Evolutionary conservation across 92 coral and sea anemone genomes (phyloP).

Genomic region (Blastomussa wellsi): DNA sequence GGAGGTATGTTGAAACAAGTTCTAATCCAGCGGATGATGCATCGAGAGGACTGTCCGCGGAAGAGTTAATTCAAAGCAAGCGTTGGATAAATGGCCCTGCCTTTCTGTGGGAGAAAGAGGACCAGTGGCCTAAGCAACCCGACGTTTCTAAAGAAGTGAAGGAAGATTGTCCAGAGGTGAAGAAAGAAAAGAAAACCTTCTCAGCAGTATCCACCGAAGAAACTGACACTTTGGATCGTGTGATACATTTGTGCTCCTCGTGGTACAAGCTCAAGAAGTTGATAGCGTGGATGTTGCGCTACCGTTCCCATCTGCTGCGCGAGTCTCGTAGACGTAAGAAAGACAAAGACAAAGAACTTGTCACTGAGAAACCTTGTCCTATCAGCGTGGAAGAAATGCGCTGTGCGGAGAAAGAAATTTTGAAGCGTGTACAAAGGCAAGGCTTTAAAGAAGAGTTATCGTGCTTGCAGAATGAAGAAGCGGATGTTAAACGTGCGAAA

Average conservation of each 20-base stretch:
- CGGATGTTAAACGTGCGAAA: background rate
- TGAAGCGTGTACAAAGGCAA: too few species aligned
- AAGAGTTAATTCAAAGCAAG: background rate
- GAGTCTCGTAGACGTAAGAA: slow-evolving; percentile 37
- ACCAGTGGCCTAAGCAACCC: too few species aligned
- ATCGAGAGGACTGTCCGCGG: slow-evolving; percentile 7
- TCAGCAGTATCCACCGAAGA: background rate
- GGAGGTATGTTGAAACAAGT: slow-evolving; percentile 13
- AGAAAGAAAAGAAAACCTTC: slow-evolving; percentile 12
- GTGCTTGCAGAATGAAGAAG: background rate
- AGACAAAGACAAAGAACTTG: background rate
- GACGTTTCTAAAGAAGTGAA: too few species aligned
- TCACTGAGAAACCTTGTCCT: slow-evolving; percentile 8
- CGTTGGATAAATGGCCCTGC: slow-evolving; percentile 10
- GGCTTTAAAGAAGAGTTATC: too few species aligned
- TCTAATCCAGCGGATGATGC: slow-evolving; percentile 29
- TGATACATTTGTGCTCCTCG: slow-evolving; percentile 50
- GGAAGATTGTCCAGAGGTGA: slow-evolving; percentile 58
- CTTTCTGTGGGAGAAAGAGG: slow-evolving; percentile 2
- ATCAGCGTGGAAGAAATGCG: too few species aligned
- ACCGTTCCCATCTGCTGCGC: background rate
- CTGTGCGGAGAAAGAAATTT: too few species aligned
- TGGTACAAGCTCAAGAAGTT: slow-evolving; percentile 55
- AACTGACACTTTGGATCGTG: slow-evolving; percentile 10
- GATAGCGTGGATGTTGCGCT: background rate